These are phyloP conservation scores for Zelleria hepariella DNA, from an alignment of 2,888 invertebrate species.

Conservation along the genomic window DNA sequence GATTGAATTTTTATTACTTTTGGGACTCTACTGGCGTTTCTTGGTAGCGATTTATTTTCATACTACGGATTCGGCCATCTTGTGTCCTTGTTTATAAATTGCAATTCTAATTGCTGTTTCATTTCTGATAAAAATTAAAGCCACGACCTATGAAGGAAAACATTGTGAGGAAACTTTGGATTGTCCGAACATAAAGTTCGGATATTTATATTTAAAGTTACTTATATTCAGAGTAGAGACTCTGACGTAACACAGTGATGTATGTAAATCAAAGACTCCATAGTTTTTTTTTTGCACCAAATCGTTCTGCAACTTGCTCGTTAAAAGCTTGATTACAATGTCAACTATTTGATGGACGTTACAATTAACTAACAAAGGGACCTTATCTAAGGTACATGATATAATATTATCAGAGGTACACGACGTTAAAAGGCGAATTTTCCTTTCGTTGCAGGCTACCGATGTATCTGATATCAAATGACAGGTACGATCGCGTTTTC, in stretches of 20 bases:
- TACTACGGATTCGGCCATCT: too few relatives aligned
- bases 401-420: slow-evolving; percentile 19
- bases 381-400: too few relatives aligned
- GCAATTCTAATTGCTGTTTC: too few relatives aligned
- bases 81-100: too few relatives aligned
- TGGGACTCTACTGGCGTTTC: background rate
- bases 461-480: slow-evolving; percentile 41
- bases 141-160: too few relatives aligned
- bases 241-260: background rate
- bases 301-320: background rate
- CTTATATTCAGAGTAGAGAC: background rate
- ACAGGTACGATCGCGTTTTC: slow-evolving; percentile 38
- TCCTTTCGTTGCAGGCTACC: slow-evolving; percentile 23
- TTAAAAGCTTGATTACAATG: background rate
- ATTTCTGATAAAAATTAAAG: too few relatives aligned
- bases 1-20: background rate
- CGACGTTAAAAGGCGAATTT: slow-evolving; percentile 23
- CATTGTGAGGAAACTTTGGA: too few relatives aligned
- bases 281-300: background rate
- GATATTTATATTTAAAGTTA: background rate
- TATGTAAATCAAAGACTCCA: background rate
- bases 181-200: too few relatives aligned
- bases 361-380: slow-evolving; percentile 26
- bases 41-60: too few relatives aligned
- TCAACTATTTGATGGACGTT: slow-evolving; percentile 19